A percentile compares a stretch with the other conserved stretches of the same genome.
Evolutionary conservation across 2,888 invertebrate genomes (phyloP).

Genomic region (Bellardia bayeri): DNA sequence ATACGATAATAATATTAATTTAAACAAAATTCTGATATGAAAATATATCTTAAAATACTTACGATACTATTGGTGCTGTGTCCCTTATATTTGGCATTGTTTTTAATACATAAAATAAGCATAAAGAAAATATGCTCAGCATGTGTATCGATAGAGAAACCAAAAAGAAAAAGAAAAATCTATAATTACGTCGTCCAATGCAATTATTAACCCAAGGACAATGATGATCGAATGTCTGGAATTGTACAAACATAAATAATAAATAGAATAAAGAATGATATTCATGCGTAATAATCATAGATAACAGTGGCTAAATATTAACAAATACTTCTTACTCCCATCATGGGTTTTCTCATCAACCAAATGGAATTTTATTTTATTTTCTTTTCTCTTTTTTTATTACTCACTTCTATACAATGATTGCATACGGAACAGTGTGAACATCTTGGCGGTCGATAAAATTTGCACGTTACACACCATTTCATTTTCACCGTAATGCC

Average conservation of each 20-base stretch:
- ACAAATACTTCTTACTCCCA: background rate
- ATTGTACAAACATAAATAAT: constrained; percentile 22
- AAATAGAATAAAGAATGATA: background rate
- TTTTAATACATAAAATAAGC: constrained; percentile 95
- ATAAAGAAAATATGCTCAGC: constrained; percentile 97
- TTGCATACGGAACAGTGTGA: constrained; percentile 99
- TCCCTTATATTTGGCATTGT: constrained; percentile 92
- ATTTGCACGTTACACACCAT: constrained; percentile 99
- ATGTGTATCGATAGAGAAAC: constrained; percentile 98
- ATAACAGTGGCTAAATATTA: constrained; percentile 23
- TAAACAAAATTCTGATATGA: background rate
- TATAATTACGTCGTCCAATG: constrained; percentile 98
- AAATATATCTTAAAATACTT: constrained; percentile 87
- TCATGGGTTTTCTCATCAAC: background rate
- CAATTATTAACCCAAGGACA: constrained; percentile 99
- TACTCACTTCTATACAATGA: constrained; percentile 96
- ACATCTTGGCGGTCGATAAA: constrained; percentile 99
- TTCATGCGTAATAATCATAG: background rate
- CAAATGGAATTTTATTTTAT: background rate
- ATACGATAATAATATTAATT: background rate
- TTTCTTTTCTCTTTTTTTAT: constrained; percentile 4
- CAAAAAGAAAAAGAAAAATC: constrained; percentile 99
- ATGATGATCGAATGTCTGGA: constrained; percentile 99
- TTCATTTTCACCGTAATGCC: constrained; percentile 99
- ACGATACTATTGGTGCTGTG: constrained; percentile 93